Conservation (phyloP, 2,797 vertebrate species). For the Danio tinwini region DNA sequence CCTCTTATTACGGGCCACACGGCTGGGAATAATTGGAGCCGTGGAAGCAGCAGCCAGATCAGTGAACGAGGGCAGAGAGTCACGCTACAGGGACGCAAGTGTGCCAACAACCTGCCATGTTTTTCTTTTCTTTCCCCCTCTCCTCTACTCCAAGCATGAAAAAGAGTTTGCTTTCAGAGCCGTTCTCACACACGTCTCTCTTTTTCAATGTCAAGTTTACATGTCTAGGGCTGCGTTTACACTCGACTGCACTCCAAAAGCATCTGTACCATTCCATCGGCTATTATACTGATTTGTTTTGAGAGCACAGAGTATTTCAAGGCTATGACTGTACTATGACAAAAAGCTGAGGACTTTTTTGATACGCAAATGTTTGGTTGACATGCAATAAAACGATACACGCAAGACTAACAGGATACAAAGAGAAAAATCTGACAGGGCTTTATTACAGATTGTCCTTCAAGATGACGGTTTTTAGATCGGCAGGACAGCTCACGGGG, state of each 20-base stretch:
- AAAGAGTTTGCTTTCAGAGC: slow-evolving; percentile 32
- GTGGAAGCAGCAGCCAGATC: slow-evolving; percentile 58
- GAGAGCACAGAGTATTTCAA: slow-evolving; percentile 8
- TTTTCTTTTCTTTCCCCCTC: not conserved
- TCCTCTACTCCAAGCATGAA: not conserved
- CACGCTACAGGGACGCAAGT: slow-evolving; percentile 60
- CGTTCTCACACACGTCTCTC: slow-evolving; percentile 27
- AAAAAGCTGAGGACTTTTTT: slow-evolving; percentile 47
- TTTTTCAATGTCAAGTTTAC: slow-evolving; percentile 3
- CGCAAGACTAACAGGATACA: slow-evolving; percentile 41
- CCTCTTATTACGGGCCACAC: slow-evolving; percentile 54
- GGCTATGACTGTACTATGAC: slow-evolving; percentile 21
- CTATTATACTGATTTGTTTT: slow-evolving; percentile 18
- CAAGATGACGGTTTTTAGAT: slow-evolving; percentile 76
- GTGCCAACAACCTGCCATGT: slow-evolving; percentile 41
- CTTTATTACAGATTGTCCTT: slow-evolving; percentile 70
- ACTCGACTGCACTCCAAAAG: not conserved
- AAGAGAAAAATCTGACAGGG: slow-evolving; percentile 40
- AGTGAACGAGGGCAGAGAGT: slow-evolving; percentile 62
- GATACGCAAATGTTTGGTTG: slow-evolving; percentile 42
- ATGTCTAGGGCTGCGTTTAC: not conserved
- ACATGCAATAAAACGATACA: slow-evolving; percentile 62
- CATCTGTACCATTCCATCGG: slow-evolving; percentile 3
- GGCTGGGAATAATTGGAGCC: slow-evolving; percentile 60
- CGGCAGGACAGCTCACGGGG: slow-evolving; percentile 74